Evolutionary conservation across 2,888 invertebrate genomes (phyloP).

Genomic region (Thumatha senex): DNA sequence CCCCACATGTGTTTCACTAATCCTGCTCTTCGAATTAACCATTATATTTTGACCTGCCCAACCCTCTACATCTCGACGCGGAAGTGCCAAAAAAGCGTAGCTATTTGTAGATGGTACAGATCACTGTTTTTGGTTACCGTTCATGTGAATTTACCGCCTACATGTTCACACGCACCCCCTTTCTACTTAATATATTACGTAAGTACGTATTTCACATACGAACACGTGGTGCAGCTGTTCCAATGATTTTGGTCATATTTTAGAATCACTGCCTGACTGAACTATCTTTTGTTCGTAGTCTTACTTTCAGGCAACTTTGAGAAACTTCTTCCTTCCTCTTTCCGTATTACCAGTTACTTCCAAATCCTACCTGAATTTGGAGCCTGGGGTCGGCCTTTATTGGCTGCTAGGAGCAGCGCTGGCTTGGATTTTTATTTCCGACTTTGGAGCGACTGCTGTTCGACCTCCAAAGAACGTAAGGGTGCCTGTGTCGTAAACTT

Average conservation of each 20-base stretch:
- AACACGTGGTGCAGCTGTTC: constrained; percentile 26
- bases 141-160: constrained; percentile 64
- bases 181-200: constrained; percentile 26
- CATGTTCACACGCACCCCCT: constrained; percentile 60
- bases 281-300: not conserved
- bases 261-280: constrained; percentile 16
- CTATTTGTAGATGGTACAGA: constrained; percentile 41
- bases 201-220: constrained; percentile 20
- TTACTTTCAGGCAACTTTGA: not conserved
- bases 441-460: no score
- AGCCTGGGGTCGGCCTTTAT: no score
- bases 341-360: no score
- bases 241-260: constrained; percentile 18
- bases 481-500: no score
- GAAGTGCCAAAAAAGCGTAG: constrained; percentile 25
- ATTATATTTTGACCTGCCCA: constrained; percentile 42
- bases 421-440: no score
- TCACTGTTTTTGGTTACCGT: constrained; percentile 43
- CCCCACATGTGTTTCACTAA: constrained; percentile 55
- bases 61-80: constrained; percentile 32
- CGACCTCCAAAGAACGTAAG: no score
- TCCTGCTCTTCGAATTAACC: constrained; percentile 48
- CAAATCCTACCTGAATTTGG: no score
- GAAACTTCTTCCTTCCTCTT: no score
- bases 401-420: no score